Conservation (phyloP, 2,797 vertebrate genomes). For the Pelodytes ibericus region DNA sequence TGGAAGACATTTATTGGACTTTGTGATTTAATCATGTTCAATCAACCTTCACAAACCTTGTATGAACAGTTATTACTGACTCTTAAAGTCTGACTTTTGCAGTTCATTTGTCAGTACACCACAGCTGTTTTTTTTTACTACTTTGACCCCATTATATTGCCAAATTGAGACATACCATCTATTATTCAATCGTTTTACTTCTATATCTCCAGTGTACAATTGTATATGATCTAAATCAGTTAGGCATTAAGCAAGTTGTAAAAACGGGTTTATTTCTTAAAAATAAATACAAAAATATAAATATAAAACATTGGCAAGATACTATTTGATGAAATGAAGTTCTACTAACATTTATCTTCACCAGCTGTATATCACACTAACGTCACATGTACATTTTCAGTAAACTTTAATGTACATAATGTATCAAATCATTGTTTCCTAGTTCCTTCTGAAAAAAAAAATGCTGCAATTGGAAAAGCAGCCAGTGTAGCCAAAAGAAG, state of each 20-base stretch:
- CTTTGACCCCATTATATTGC: too few species aligned
- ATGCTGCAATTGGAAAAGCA: conserved; percentile 71
- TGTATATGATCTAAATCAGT: conserved; percentile 23
- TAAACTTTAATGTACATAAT: conserved; percentile 74
- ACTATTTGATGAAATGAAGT: conserved; percentile 83
- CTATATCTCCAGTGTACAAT: background rate
- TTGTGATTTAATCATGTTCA: too few species aligned
- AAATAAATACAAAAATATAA: conserved; percentile 99
- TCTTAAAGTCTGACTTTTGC: too few species aligned
- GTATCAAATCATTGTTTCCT: conserved; percentile 65
- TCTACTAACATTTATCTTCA: conserved; percentile 76
- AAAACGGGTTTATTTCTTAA: conserved; percentile 92
- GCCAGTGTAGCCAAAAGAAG: conserved; percentile 70
- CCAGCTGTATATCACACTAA: conserved; percentile 80
- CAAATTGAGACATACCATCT: too few species aligned
- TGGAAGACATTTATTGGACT: too few species aligned
- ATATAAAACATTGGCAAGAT: conserved; percentile 97
- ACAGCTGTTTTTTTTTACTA: too few species aligned
- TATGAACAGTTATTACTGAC: too few species aligned
- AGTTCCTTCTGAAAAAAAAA: conserved; percentile 61
- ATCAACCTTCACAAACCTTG: too few species aligned
- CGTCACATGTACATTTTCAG: conserved; percentile 74
- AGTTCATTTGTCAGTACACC: too few species aligned
- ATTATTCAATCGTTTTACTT: too few species aligned
- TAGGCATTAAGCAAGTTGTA: conserved; percentile 71